Percentiles rank a stretch among this genome's conserved stretches.
Evolutionary conservation across 1,140 invertebrate genomes (phyloP).

Genomic region (Drosophila grimshawi): DNA sequence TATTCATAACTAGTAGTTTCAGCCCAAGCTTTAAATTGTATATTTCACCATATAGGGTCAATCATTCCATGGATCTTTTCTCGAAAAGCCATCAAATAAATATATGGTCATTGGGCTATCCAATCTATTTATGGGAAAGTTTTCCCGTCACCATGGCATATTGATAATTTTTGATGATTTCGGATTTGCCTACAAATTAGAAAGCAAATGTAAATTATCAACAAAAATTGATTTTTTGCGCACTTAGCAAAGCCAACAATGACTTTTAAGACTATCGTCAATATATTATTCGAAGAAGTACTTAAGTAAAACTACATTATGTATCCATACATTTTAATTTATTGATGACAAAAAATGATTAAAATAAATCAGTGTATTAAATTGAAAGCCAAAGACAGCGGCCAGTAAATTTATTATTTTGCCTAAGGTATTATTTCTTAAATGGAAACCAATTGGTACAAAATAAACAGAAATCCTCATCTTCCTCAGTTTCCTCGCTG

Average conservation of each 20-base stretch:
- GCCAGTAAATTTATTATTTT: too few species aligned
- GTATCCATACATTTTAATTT: too few species aligned
- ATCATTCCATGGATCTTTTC: background rate
- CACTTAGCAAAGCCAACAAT: background rate
- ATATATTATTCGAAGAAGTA: too few species aligned
- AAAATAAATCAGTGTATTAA: too few species aligned
- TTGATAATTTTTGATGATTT: background rate
- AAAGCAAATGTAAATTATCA: background rate
- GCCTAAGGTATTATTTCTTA: background rate
- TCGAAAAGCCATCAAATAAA: background rate
- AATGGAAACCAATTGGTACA: background rate
- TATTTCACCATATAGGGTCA: background rate
- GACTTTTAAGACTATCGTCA: background rate
- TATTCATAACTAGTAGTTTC: background rate
- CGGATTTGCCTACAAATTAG: background rate
- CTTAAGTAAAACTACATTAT: too few species aligned
- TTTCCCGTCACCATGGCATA: background rate
- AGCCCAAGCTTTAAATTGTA: background rate
- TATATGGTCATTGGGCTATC: background rate
- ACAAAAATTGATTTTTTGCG: background rate
- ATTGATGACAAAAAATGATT: too few species aligned
- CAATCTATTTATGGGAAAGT: background rate
- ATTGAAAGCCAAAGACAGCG: too few species aligned
- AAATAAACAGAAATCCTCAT: background rate
- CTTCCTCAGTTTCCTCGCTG: background rate